Evolutionary conservation across 2,797 vertebrate genomes (phyloP), one percentile per base, ranked within the genome.

Genomic region (Gallirallus australis): DNA sequence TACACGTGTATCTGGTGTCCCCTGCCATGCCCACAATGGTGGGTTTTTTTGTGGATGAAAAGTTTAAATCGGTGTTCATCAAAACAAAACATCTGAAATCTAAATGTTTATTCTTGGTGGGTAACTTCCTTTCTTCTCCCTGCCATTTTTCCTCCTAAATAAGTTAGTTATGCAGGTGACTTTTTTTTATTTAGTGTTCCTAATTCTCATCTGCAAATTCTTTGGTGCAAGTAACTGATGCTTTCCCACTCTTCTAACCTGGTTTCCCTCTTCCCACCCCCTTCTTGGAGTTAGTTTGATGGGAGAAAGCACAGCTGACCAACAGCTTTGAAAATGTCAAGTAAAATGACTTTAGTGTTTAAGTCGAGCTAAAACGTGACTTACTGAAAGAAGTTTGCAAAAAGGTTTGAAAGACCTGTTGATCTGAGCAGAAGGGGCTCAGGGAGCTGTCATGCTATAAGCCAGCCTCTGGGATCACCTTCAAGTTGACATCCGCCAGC

Each of bases 401-500:
- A 88, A 90, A 80, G 24, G 27, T 90, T 88, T 87, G 61, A 91
- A 95, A 94, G 71, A 87, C 30, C 50, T 88, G 69, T 96, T 95
- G 83, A 90, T 95, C 53, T 87, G 92, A 94, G 70, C 78, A 90
- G 81, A 89, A 90, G 45, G 59, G 28, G 31, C 89, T 91, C 54
- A 20, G 56, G 50, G 89, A 89, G 64, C 90, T 94, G 75, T 95
- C 83, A 85, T 1, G 16, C 75, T 20, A 1, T 93, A 92, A 96
- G 86, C 81, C 72, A 60, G 0, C 71, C 72, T 68, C 68, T 84
- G 75, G 82, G 96, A 93, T 96, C 86, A 57, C 45, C 90, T 87
- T 94, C 90, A 86, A 21, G 79, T 48, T 93, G 94, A 95, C 66
- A 93, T 86, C 83, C 11, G 0, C 93, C 75, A 89, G 54, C 61